phyloP scores from a whole-genome alignment of 1,140 invertebrate species.

The Phenacoccus solenopsis region DNA sequence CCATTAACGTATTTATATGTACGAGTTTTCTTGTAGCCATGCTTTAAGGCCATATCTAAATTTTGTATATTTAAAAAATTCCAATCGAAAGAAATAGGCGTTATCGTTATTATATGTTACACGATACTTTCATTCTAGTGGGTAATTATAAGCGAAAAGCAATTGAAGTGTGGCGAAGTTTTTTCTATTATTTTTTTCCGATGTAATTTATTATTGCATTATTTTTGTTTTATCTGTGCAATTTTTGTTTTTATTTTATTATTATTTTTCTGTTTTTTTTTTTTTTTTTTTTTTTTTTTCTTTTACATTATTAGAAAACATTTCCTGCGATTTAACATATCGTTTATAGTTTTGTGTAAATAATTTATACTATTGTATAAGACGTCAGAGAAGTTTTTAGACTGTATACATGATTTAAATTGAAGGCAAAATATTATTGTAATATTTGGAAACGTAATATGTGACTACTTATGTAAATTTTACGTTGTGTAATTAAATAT shows the following conservation, averaged over 20 bases:
- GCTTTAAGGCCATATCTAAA: background rate
- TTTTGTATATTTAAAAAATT: background rate
- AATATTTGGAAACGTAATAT: background rate
- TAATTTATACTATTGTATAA: background rate
- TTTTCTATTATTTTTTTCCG: slow-evolving; percentile 4
- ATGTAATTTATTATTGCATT: no score
- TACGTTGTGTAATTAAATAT: slow-evolving; percentile 5
- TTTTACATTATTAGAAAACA: background rate
- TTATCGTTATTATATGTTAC: background rate
- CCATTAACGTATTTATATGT: background rate
- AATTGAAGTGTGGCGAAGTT: background rate
- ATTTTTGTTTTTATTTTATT: slow-evolving; percentile 11
- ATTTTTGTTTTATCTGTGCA: background rate
- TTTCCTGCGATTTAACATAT: slow-evolving; percentile 1
- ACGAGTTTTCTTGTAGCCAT: background rate
- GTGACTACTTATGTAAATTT: slow-evolving; percentile 10
- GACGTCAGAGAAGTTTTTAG: background rate
- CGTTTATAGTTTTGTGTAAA: slow-evolving; percentile 3
- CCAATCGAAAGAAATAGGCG: background rate
- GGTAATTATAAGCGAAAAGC: background rate
- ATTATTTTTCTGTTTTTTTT: background rate
- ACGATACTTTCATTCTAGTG: background rate
- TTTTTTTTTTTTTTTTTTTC: background rate
- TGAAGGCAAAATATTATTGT: background rate
- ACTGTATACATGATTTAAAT: background rate